Conservation (phyloP, 2,797 vertebrate species). For the Alca torda region DNA sequence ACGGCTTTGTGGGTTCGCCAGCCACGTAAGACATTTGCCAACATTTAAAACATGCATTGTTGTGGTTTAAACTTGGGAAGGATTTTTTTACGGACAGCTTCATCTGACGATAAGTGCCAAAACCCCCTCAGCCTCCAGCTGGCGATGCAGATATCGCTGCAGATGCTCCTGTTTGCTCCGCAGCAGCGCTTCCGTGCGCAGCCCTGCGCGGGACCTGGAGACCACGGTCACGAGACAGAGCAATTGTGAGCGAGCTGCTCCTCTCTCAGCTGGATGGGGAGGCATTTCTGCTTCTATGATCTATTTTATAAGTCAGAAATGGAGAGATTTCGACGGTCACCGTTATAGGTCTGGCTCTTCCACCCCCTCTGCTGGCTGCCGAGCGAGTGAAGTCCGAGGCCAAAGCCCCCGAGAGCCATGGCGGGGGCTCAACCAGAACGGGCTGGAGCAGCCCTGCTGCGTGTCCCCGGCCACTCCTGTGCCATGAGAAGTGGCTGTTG, state of each 20-base stretch:
- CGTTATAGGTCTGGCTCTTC: neutral
- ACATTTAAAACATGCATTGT: neutral
- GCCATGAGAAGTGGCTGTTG: neutral
- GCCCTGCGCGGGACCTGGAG: neutral
- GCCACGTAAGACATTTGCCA: neutral
- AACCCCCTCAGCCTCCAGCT: neutral
- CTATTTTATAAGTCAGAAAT: neutral
- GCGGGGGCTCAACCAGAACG: accelerated
- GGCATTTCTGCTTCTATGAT: neutral
- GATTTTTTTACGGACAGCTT: neutral
- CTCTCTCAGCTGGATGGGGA: neutral
- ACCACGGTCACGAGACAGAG: too few species aligned
- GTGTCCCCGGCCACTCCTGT: accelerated
- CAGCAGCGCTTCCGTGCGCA: neutral
- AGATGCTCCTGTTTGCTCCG: neutral
- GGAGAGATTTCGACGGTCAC: accelerated
- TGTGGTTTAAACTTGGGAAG: neutral
- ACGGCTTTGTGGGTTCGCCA: neutral
- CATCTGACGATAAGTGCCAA: neutral
- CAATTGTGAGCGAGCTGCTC: neutral
- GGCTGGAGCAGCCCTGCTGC: neutral
- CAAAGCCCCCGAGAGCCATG: accelerated
- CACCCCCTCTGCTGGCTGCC: conserved; percentile 8
- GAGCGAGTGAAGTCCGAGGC: accelerated
- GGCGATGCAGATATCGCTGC: neutral